Conservation (phyloP, 2,797 vertebrate genomes). For the Glyptemys insculpta region DNA sequence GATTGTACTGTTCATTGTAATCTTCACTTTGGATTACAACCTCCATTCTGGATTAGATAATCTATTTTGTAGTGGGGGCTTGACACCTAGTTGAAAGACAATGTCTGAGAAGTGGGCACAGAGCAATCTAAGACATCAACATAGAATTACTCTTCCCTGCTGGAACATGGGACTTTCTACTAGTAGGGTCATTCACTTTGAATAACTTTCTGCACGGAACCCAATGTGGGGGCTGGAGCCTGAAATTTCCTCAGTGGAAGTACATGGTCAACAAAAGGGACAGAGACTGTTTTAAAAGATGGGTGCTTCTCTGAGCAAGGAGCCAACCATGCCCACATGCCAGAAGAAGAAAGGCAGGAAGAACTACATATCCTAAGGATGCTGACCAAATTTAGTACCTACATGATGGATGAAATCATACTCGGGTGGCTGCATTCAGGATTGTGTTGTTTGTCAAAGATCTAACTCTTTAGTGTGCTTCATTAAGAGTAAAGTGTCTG, state of each 20-base stretch:
- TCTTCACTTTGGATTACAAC: background rate
- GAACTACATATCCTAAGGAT: background rate
- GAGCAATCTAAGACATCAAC: too few species aligned
- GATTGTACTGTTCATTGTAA: background rate
- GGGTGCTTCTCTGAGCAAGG: background rate
- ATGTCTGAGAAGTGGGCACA: too few species aligned
- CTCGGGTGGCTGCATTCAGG: background rate
- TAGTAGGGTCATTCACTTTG: too few species aligned
- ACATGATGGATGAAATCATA: background rate
- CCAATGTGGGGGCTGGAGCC: too few species aligned
- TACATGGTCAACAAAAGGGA: background rate
- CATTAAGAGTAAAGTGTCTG: background rate
- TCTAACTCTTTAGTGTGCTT: background rate
- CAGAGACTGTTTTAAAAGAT: background rate
- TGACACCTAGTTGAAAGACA: too few species aligned
- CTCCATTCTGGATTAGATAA: background rate
- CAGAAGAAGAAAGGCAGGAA: background rate
- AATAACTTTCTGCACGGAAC: too few species aligned
- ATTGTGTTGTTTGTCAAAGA: background rate
- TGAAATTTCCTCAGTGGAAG: too few species aligned
- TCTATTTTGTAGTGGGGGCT: background rate
- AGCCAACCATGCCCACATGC: background rate
- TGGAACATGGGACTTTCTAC: too few species aligned
- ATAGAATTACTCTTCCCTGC: too few species aligned
- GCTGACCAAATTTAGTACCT: background rate